phyloP scores from a whole-genome alignment of 2,888 invertebrate genomes.

The Stenchaetothrips biformis region DNA sequence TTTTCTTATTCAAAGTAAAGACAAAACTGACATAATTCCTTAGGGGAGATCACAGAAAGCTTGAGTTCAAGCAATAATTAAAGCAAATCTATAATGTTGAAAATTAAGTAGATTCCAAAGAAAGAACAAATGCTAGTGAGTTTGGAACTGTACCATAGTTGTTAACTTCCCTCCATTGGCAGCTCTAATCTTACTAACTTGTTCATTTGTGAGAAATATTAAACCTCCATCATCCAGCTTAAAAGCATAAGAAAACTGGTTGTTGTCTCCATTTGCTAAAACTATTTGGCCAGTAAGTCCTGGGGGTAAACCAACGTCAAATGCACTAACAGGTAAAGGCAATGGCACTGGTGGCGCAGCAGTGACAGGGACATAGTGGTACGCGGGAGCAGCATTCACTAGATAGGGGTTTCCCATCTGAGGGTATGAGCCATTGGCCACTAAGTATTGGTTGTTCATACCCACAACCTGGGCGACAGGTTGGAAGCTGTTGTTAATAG shows the following conservation, averaged over 20 bases:
- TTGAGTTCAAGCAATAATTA: no score
- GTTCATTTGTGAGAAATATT: conserved; percentile 46
- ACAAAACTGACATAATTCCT: not conserved
- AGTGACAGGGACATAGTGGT: not conserved
- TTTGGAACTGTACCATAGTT: conserved; percentile 23
- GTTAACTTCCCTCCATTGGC: conserved; percentile 44
- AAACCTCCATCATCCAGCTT: conserved; percentile 46
- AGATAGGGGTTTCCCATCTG: not conserved
- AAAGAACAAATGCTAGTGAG: not conserved
- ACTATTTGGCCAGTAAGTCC: conserved; percentile 32
- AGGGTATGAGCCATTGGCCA: not conserved
- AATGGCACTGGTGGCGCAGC: not conserved
- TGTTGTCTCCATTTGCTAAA: conserved; percentile 32
- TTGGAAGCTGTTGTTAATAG: not conserved
- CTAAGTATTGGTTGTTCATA: conserved; percentile 1
- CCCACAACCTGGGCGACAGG: not conserved
- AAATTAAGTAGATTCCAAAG: not conserved
- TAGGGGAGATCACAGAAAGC: not conserved
- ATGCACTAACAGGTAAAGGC: conserved; percentile 5
- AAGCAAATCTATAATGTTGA: not conserved
- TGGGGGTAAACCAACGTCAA: conserved; percentile 21
- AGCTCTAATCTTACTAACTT: conserved; percentile 46
- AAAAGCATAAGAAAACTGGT: conserved; percentile 41
- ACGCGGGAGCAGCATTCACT: not conserved
- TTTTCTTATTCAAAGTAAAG: no score